Evolutionary conservation across 2,113 vertebrate species (phyloP).

Genomic region (Caranx ignobilis): DNA sequence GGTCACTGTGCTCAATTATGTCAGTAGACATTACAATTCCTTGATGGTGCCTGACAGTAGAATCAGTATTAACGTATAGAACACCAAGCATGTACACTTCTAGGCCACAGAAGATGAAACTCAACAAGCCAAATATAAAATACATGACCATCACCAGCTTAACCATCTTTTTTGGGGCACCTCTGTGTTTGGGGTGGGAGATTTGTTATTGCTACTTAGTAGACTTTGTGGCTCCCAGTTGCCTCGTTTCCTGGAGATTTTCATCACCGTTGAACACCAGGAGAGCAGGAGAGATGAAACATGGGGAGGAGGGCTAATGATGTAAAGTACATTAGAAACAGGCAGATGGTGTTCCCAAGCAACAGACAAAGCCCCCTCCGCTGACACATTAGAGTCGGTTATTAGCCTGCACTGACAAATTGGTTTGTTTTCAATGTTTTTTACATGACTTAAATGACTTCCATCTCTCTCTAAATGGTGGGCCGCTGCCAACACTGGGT

Average conservation of each 20-base stretch:
- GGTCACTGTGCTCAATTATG: background rate
- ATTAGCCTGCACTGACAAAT: constrained; percentile 81
- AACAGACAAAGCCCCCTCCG: constrained; percentile 79
- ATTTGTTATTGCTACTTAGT: constrained; percentile 60
- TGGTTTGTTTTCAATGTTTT: constrained; percentile 70
- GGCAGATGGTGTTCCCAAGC: constrained; percentile 84
- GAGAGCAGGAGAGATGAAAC: constrained; percentile 59
- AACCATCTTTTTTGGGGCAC: constrained; percentile 5
- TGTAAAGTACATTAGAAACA: constrained; percentile 79
- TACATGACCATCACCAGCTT: background rate
- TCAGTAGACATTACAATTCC: background rate
- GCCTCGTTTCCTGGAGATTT: constrained; percentile 64
- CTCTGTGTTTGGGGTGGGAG: constrained; percentile 5
- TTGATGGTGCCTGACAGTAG: background rate
- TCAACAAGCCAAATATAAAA: background rate
- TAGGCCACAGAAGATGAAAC: background rate
- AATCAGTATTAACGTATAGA: background rate
- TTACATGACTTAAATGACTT: constrained; percentile 66
- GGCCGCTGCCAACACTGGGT: constrained; percentile 27
- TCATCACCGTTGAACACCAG: constrained; percentile 64
- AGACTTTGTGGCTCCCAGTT: constrained; percentile 37
- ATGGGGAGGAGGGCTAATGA: constrained; percentile 74
- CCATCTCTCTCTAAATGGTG: constrained; percentile 24
- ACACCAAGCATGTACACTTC: background rate
- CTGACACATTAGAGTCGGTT: constrained; percentile 78